Evolutionary conservation across 2,797 vertebrate genomes (phyloP).

Genomic region (Tapirus indicus): DNA sequence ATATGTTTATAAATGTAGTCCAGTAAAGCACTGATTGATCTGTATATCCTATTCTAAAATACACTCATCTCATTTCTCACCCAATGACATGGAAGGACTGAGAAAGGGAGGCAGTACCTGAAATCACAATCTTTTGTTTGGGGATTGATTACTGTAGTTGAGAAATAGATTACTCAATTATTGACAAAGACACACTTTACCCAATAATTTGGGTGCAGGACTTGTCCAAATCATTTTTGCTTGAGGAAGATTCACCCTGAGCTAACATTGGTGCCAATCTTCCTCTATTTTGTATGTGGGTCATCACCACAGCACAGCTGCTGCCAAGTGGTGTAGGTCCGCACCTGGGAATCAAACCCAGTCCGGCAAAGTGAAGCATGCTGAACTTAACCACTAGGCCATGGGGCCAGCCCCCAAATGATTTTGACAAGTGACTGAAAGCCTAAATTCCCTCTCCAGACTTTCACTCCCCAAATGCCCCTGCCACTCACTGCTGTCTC

Average conservation of each 20-base stretch:
- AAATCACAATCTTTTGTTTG: conserved; percentile 13
- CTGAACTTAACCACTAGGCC: too few relatives aligned
- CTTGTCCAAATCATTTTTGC: neutral
- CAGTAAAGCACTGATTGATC: neutral
- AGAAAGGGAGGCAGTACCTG: neutral
- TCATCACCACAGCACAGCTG: too few relatives aligned
- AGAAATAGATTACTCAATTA: neutral
- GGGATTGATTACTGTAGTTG: neutral
- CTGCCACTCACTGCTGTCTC: neutral
- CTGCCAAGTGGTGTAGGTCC: too few relatives aligned
- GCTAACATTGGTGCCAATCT: too few relatives aligned
- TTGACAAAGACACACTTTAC: neutral
- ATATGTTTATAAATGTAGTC: conserved; percentile 22
- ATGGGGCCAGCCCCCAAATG: neutral
- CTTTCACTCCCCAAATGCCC: neutral
- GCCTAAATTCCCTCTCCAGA: neutral
- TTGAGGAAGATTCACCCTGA: too few relatives aligned
- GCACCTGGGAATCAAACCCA: too few relatives aligned
- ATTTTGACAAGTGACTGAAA: conserved; percentile 28
- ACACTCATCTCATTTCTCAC: neutral
- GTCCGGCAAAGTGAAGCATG: too few relatives aligned
- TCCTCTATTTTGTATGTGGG: too few relatives aligned
- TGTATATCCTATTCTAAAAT: conserved; percentile 2
- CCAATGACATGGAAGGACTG: neutral
- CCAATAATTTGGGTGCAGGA: neutral